These are phyloP conservation scores for Dipodomys stephensi DNA, from an alignment of 2,113 vertebrate genomes.

Conservation along the genomic window DNA sequence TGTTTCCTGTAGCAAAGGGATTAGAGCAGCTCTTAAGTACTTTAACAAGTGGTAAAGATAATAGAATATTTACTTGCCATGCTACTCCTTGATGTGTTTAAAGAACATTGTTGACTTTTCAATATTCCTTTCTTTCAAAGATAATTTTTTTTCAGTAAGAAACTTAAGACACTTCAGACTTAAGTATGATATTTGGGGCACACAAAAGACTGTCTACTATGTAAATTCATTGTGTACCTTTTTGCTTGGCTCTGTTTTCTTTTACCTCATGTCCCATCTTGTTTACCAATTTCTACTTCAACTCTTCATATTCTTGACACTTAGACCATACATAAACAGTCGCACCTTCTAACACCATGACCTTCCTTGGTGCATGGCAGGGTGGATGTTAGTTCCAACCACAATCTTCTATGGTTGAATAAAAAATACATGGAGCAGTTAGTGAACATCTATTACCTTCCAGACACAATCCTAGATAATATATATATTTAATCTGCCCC, in stretches of 20 bases:
- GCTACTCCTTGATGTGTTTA: slow-evolving; percentile 39
- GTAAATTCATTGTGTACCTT: not conserved
- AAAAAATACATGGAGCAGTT: not conserved
- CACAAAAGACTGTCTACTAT: not conserved
- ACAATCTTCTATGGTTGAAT: not conserved
- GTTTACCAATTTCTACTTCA: not conserved
- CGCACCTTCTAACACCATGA: not conserved
- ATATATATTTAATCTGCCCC: not conserved
- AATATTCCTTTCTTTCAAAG: not conserved
- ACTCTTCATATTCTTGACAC: not conserved
- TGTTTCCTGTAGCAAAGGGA: not conserved
- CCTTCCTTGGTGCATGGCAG: not conserved
- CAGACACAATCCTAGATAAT: not conserved
- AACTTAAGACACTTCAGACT: slow-evolving; percentile 13
- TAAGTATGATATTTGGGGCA: slow-evolving; percentile 4
- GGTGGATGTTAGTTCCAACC: not conserved
- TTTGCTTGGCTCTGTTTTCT: not conserved
- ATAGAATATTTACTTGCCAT: slow-evolving; percentile 13
- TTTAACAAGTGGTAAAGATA: slow-evolving; percentile 36
- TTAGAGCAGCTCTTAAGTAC: not conserved
- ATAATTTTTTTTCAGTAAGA: slow-evolving; percentile 17
- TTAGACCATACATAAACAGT: not conserved
- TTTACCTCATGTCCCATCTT: not conserved
- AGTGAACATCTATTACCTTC: not conserved
- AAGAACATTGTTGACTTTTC: slow-evolving; percentile 25